Evolutionary conservation across 2,113 vertebrate genomes (phyloP), one percentile per base, ranked within the genome.

Genomic region (Anhinga anhinga): DNA sequence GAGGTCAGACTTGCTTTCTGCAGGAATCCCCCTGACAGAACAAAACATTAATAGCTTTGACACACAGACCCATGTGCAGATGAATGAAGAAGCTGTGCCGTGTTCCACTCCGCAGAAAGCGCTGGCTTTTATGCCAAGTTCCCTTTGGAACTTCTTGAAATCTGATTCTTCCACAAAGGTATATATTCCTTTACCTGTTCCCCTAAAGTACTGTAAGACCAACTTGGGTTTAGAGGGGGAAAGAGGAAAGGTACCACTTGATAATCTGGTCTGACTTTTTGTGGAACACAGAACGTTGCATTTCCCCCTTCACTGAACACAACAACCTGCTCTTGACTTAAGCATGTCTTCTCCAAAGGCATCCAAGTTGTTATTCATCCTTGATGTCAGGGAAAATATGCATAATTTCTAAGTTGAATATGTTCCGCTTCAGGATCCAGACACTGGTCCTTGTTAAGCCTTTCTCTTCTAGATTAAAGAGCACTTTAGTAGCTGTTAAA

Each of bases 381-480:
- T 40, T 85, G 80, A 29, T 72, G 73, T 15, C 84, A 91, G 86
- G 81, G 32, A 34, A 74, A 96, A 94, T 3, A 63, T 40, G 65
- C 56, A 74, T 76, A 70, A 92, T 94, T 83, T 73, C 90, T 67
- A 56, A 62, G 34, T 42, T 34, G 65, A 44, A 85, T 32, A 40
- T 45, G 62, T 61, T 27, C 77, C 25, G 59, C 40, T 92, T 62
- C 90, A 59, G 72, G 45, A 74, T 23, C 34, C 81, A 91, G 96
- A 38, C 95, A 91, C 29, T 40, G 36, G 65, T 19, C 69, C 91
- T 87, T 13, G 56, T 84, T 9, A 88, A 89, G 65, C 63, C 42
- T 72, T 91, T 84, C 93, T 56, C 53, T 56, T 81, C 25, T 74
- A 94, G 81, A 96, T 95, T 84, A 96, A 96, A 96, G 95, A 91